phyloP scores from a whole-genome alignment of 2,797 vertebrate species.

The Lacerta bilineata region DNA sequence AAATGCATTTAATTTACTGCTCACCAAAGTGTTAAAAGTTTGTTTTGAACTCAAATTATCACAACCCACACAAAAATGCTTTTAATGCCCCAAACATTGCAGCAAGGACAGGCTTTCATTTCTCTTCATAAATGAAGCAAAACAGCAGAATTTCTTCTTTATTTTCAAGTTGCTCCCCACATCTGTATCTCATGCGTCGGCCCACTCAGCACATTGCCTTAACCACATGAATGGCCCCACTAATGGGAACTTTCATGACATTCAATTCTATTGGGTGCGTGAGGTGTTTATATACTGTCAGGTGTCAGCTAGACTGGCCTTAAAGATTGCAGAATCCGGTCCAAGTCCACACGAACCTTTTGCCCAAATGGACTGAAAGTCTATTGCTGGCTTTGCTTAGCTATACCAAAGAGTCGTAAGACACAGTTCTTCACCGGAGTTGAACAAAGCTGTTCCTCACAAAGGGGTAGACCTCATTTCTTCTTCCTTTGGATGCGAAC shows the following conservation, averaged over 20 bases:
- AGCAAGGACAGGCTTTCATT: conserved; percentile 54
- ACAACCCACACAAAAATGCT: conserved; percentile 71
- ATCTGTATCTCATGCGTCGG: not conserved
- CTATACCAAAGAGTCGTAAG: conserved; percentile 83
- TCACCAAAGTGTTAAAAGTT: not conserved
- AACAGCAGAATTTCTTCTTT: conserved; percentile 49
- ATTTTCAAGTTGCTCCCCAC: conserved; percentile 30
- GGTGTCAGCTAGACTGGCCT: not conserved
- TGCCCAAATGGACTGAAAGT: conserved; percentile 26
- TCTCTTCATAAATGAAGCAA: conserved; percentile 52
- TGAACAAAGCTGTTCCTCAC: conserved; percentile 66
- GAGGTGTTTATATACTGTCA: not conserved
- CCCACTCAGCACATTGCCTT: no score
- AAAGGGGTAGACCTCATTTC: conserved; percentile 48
- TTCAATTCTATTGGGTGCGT: no score
- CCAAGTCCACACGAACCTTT: rapidly evolving
- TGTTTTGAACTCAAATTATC: conserved; percentile 39
- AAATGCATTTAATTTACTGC: no score
- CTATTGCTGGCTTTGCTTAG: conserved; percentile 68
- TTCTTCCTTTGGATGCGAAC: conserved; percentile 82
- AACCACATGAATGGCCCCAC: not conserved
- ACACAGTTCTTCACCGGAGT: conserved; percentile 69
- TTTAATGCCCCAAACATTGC: conserved; percentile 28
- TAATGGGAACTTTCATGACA: no score
- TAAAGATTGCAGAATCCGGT: conserved; percentile 5